Conservation (phyloP, 2,113 vertebrate species). For the Elachura formosa region DNA sequence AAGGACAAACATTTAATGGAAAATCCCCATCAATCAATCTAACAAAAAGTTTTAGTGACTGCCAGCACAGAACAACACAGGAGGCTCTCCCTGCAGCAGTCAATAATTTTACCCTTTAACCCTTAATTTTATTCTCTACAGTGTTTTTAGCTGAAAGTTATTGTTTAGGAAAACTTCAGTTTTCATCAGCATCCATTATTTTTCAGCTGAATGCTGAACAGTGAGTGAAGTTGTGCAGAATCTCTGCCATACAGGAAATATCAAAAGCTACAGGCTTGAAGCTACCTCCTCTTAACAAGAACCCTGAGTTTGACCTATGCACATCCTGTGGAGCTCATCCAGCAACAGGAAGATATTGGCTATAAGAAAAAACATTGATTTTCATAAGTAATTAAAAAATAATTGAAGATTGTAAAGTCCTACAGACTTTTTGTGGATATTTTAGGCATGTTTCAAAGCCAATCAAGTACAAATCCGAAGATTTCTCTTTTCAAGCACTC, state of each 20-base stretch:
- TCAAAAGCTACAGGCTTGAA: not conserved
- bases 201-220: not conserved
- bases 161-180: not conserved
- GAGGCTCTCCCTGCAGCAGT: not conserved
- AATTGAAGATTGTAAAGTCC: not conserved
- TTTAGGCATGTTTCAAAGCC: not conserved
- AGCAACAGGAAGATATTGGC: not conserved
- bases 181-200: not conserved
- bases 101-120: not conserved
- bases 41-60: not conserved
- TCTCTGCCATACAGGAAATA: not conserved
- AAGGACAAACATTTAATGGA: constrained; percentile 16
- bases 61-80: not conserved
- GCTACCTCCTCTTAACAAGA: not conserved
- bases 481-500: not conserved
- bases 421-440: not conserved
- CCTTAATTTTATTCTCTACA: not conserved
- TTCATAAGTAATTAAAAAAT: not conserved
- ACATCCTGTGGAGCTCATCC: not conserved
- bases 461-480: not conserved
- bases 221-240: not conserved
- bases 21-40: not conserved
- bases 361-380: not conserved
- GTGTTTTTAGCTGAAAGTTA: not conserved
- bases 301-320: not conserved